Percentiles rank a stretch among this genome's conserved stretches.
Conservation (phyloP, 2,888 invertebrate species). For the Morpho achilles region DNA sequence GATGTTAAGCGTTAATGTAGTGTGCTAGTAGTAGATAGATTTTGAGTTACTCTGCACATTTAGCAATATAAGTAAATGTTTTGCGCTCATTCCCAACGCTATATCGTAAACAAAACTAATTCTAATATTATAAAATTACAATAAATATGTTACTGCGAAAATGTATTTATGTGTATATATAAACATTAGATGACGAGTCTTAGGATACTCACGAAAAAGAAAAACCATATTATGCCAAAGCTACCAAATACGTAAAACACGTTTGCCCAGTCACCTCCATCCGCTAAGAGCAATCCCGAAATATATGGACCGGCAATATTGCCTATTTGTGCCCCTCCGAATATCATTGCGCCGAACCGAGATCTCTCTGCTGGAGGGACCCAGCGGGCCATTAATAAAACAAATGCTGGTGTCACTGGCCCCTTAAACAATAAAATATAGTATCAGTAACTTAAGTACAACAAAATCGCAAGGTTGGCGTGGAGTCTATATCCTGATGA, state of each 20-base stretch:
- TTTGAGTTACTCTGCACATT: too few relatives aligned
- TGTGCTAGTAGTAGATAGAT: too few relatives aligned
- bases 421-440: conserved; percentile 54
- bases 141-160: too few relatives aligned
- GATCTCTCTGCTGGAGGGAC: conserved; percentile 78
- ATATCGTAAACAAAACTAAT: too few relatives aligned
- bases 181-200: background rate
- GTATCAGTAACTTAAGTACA: too few relatives aligned
- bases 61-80: too few relatives aligned
- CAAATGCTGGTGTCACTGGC: conserved; percentile 80
- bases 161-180: background rate
- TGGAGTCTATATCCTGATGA: too few relatives aligned
- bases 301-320: conserved; percentile 73
- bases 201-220: conserved; percentile 60
- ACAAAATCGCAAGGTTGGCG: too few relatives aligned
- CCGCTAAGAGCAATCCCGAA: conserved; percentile 63
- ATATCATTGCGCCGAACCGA: conserved; percentile 78
- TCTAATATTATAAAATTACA: too few relatives aligned
- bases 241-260: conserved; percentile 80
- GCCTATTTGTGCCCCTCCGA: conserved; percentile 78
- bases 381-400: conserved; percentile 80
- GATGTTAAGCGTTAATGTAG: too few relatives aligned
- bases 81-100: too few relatives aligned
- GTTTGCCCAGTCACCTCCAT: conserved; percentile 74
- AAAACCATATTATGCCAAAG: conserved; percentile 73